Evolutionary conservation across 2,888 invertebrate species (phyloP), one percentile per base, ranked within the genome.

Genomic region (Melanostoma scalare): DNA sequence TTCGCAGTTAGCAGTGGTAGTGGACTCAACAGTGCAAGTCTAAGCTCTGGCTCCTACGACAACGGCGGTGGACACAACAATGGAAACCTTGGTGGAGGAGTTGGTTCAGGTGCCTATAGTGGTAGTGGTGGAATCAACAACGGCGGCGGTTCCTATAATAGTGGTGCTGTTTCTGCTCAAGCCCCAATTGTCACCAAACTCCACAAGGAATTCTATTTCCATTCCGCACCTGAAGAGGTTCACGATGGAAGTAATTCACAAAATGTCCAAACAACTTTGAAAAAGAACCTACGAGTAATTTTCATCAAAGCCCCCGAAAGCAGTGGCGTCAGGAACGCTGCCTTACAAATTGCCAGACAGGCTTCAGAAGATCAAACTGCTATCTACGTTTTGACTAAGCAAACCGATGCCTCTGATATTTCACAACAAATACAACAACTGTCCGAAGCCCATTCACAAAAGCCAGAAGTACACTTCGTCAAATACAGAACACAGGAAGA

Each of bases 271-370:
- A 76, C 86, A 61, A 85, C 87, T 3, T 8, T 89, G 75, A 90
- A 89, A 85, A 88, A 88, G 84, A 89, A 87, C 71, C 88, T 90
- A 35, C 90, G 90, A 33, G 89, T 90, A 31, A 81, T 90, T 60
- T 90, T 90, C 87, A 90, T 90, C 81, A 90, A 89, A 86, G 88
- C 89, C 69, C 90, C 90, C 85, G 89, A 89, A 86, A 89, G 89
- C 85, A 88, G 86, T 74, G 89, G 88, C 4, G 36, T 89, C 65
- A 88, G 88, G 77, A 87, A 89, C 74, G 89, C 89, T 76, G 89
- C 88, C 46, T 84, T 89, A 50, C 86, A 88, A 75, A 69, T 89
- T 67, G 89, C 88, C 52, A 89, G 87, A 67, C 88, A 88, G 84
- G 87, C 88, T 82, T 87, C 87, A 75, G 88, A 90, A 81, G 89